phyloP scores from a whole-genome alignment of 2,113 vertebrate genomes.

The Syrrhaptes paradoxus region DNA sequence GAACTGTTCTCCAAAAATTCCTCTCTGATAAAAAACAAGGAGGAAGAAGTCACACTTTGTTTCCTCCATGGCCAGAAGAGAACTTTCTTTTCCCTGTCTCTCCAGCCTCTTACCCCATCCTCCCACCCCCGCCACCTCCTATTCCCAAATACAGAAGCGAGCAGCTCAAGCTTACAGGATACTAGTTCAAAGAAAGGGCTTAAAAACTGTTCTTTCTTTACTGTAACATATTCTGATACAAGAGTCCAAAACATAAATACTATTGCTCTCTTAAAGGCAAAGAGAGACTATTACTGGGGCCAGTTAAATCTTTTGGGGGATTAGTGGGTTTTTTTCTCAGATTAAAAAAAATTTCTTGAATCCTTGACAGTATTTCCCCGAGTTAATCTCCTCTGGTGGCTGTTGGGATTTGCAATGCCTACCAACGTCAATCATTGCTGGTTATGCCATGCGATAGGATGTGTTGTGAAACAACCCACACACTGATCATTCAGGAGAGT shows the following conservation, averaged over 20 bases:
- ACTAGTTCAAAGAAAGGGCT: constrained; percentile 52
- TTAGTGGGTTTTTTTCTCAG: not conserved
- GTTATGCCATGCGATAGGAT: not conserved
- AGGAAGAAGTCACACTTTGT: not conserved
- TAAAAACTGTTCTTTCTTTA: constrained; percentile 54
- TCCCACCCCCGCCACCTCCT: no score
- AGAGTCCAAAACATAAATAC: not conserved
- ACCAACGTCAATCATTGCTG: not conserved
- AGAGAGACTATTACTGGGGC: not conserved
- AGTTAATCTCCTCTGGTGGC: not conserved
- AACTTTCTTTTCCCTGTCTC: not conserved
- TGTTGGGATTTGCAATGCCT: not conserved
- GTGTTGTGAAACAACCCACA: not conserved
- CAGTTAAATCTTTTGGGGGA: not conserved
- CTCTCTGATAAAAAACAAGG: not conserved
- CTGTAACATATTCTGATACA: not conserved
- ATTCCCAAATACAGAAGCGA: not conserved
- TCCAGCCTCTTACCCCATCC: not conserved
- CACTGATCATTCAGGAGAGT: not conserved
- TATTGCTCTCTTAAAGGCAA: not conserved
- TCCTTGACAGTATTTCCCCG: not conserved
- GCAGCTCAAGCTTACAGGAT: constrained; percentile 17
- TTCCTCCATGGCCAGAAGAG: not conserved
- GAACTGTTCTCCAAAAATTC: constrained; percentile 29
- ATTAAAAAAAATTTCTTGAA: not conserved